Evolutionary conservation across 2,888 invertebrate genomes (phyloP), one percentile per base, ranked within the genome.

Genomic region (Tetheella fluctuosa): DNA sequence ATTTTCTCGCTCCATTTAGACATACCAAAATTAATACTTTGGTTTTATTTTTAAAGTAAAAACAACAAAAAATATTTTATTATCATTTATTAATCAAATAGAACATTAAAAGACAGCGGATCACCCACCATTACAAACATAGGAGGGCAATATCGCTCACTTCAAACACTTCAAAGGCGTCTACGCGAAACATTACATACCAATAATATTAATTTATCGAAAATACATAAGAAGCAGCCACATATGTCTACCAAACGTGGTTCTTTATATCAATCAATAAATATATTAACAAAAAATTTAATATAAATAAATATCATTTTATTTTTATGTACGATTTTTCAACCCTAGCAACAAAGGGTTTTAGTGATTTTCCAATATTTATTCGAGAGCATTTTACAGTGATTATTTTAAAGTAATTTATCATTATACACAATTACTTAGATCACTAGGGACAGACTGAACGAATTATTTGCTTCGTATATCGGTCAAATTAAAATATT

Each of bases 41-140:
- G n/a, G n/a, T n/a, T n/a, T n/a, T n/a, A n/a, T n/a, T n/a, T n/a
- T n/a, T n/a, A n/a, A n/a, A n/a, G n/a, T n/a, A n/a, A 34, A 34
- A 55, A 55, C 34, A 34, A 48, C 17, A 34, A 4, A 12, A 10
- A 17, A 12, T 23, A 3, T 23, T 55, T 55, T 23, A 55, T 34
- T 34, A 34, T 20, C 55, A 55, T 55, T 55, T 55, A 55, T 55
- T 34, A 34, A 34, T 55, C 28, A 34, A 34, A 55, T 37, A 34
- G 55, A 55, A 34, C 55, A 23, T 55, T 34, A 55, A 34, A 34
- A 34, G 55, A 23, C 34, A 54, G 54, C 34, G 55, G 48, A 23
- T 13, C 55, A 17, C 55, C 48, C 17, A 6, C 8, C 48, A 34
- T 48, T 20, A 48, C 48, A 48, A n/a, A 5, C 20, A 20, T n/a